phyloP scores from a whole-genome alignment of 1,140 invertebrate genomes.

The Orchesella cincta region DNA sequence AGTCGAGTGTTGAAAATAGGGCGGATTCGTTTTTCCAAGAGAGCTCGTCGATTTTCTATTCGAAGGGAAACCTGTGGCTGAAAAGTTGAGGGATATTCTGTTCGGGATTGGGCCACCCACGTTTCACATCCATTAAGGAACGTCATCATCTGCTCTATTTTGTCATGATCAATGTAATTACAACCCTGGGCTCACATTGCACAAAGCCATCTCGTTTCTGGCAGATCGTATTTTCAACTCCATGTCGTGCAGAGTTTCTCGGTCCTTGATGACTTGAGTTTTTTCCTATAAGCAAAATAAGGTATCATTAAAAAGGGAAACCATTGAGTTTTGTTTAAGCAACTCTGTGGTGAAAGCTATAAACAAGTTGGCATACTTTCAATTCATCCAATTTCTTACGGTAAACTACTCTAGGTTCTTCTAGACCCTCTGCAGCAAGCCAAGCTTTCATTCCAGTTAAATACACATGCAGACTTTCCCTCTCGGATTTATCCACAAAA shows the following conservation, averaged over 20 bases:
- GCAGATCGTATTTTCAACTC: slow-evolving; percentile 70
- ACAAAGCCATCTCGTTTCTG: slow-evolving; percentile 72
- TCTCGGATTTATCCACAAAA: slow-evolving; percentile 74
- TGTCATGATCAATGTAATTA: slow-evolving; percentile 78
- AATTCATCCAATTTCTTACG: slow-evolving; percentile 66
- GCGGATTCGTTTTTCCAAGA: slow-evolving; percentile 68
- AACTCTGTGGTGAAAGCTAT: too few relatives aligned
- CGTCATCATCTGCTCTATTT: slow-evolving; percentile 71
- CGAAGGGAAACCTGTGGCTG: slow-evolving; percentile 58
- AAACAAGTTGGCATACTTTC: slow-evolving; percentile 64
- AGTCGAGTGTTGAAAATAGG: slow-evolving; percentile 83
- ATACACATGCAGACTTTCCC: slow-evolving; percentile 66
- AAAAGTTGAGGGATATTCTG: slow-evolving; percentile 61
- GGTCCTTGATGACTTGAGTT: slow-evolving; percentile 64
- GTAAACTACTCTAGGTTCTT: slow-evolving; percentile 83
- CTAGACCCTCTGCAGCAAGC: slow-evolving; percentile 93
- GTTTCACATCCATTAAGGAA: slow-evolving; percentile 59
- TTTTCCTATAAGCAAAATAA: too few relatives aligned
- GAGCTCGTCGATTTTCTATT: slow-evolving; percentile 40
- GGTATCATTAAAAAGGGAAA: too few relatives aligned
- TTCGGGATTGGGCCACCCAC: slow-evolving; percentile 75
- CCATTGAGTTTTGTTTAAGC: too few relatives aligned
- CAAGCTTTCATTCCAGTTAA: slow-evolving; percentile 90
- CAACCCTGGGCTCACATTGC: slow-evolving; percentile 70
- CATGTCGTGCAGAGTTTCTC: slow-evolving; percentile 80